These are phyloP conservation scores for Notospermus geniculatus DNA, from an alignment of 1,140 invertebrate species.

Conservation along the genomic window DNA sequence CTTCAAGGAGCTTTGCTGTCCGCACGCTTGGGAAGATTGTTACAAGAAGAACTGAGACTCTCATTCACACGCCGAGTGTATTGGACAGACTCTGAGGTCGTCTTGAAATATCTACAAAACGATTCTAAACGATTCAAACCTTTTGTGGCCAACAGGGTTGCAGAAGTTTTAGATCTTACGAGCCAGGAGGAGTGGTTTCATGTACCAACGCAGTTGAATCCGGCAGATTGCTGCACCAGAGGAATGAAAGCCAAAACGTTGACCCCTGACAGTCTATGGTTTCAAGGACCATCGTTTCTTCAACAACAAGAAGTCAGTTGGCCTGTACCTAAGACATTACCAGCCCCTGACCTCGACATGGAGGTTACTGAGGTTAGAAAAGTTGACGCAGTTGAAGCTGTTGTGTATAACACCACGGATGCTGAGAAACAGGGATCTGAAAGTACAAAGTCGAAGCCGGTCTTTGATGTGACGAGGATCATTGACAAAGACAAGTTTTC, in stretches of 20 bases:
- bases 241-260: not conserved
- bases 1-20: slow-evolving; percentile 28
- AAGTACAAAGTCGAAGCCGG: too few relatives aligned
- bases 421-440: too few relatives aligned
- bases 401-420: too few relatives aligned
- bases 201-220: not conserved
- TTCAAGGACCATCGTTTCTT: too few relatives aligned
- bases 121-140: slow-evolving; percentile 4
- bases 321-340: too few relatives aligned
- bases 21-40: slow-evolving; percentile 18
- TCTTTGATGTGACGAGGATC: too few relatives aligned
- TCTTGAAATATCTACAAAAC: not conserved
- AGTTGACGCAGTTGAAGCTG: too few relatives aligned
- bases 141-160: not conserved
- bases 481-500: too few relatives aligned
- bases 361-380: too few relatives aligned
- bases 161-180: not conserved
- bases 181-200: not conserved
- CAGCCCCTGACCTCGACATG: too few relatives aligned
- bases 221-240: not conserved
- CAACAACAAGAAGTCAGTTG: too few relatives aligned
- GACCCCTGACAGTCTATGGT: too few relatives aligned
- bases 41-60: slow-evolving; percentile 17
- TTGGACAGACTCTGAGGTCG: slow-evolving; percentile 10
- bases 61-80: not conserved